These are phyloP conservation scores for Paracentrotus lividus DNA, from an alignment of 53 echinoderm and acorn worm species.

Conservation along the genomic window DNA sequence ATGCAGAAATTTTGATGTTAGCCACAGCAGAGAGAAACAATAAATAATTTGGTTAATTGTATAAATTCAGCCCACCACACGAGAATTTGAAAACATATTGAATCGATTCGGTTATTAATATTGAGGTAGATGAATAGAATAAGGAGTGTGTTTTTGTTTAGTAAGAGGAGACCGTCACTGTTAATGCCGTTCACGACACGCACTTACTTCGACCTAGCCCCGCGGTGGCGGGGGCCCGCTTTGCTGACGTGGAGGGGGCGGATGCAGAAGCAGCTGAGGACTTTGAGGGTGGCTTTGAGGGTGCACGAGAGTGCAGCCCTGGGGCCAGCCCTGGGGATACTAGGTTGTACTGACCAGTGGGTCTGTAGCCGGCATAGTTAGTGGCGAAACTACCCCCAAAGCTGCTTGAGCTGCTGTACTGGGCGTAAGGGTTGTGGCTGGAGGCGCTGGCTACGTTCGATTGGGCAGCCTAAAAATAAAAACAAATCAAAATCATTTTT, in stretches of 20 bases:
- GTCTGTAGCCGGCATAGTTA: conserved; percentile 87
- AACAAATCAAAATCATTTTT: neutral
- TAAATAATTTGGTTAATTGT: conserved; percentile 20
- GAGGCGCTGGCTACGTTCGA: conserved; percentile 51
- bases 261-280: conserved; percentile 18
- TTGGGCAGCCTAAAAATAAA: neutral
- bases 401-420: conserved; percentile 81
- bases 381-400: conserved; percentile 92
- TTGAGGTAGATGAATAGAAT: conserved; percentile 48
- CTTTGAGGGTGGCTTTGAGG: neutral
- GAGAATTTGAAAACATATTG: neutral
- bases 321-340: conserved; percentile 3
- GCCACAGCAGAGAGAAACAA: conserved; percentile 23
- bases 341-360: conserved; percentile 75
- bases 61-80: conserved; percentile 28
- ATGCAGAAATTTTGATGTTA: neutral
- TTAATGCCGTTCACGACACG: conserved; percentile 39
- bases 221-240: neutral
- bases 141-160: conserved; percentile 41
- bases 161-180: conserved; percentile 31
- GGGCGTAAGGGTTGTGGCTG: conserved; percentile 78
- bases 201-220: conserved; percentile 50
- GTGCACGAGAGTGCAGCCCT: conserved; percentile 31
- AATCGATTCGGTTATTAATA: neutral
- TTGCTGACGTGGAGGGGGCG: neutral